Evolutionary conservation across 2,888 invertebrate species (phyloP).

Genomic region (Meandrusa payeni): DNA sequence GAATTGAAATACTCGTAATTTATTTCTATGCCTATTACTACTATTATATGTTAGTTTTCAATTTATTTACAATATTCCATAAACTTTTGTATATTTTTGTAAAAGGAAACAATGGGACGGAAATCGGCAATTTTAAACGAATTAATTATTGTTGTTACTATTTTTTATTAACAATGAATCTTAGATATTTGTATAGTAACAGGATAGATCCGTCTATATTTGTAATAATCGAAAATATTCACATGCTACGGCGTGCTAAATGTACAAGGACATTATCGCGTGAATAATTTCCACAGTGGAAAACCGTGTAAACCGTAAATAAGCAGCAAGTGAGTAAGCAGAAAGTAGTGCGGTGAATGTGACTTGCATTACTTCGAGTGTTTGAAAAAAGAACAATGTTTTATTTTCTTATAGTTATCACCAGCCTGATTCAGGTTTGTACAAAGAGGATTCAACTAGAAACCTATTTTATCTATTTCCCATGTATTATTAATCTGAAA

Average conservation of each 20-base stretch:
- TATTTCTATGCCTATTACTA: too few species aligned
- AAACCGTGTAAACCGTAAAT: constrained; percentile 50
- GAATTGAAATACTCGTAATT: background rate
- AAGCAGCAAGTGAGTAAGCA: constrained; percentile 37
- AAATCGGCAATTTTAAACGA: too few species aligned
- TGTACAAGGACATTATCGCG: constrained; percentile 62
- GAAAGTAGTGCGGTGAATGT: constrained; percentile 44
- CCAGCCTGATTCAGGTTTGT: constrained; percentile 47
- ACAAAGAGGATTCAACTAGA: constrained; percentile 13
- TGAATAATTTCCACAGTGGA: constrained; percentile 57
- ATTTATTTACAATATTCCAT: background rate
- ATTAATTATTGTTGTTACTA: too few species aligned
- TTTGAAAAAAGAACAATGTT: constrained; percentile 23
- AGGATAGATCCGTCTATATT: too few species aligned
- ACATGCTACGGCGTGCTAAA: constrained; percentile 40
- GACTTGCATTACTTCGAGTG: constrained; percentile 40
- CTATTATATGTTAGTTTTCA: too few species aligned
- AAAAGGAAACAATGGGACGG: too few species aligned
- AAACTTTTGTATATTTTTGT: constrained; percentile 1
- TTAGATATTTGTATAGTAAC: too few species aligned
- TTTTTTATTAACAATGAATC: too few species aligned
- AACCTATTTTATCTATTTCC: background rate
- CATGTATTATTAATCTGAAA: too few species aligned
- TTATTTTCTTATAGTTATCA: constrained; percentile 19
- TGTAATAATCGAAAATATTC: constrained; percentile 31